These are phyloP conservation scores for Chlorodrepanis virens DNA, from an alignment of 2,113 vertebrate genomes.

Conservation along the genomic window DNA sequence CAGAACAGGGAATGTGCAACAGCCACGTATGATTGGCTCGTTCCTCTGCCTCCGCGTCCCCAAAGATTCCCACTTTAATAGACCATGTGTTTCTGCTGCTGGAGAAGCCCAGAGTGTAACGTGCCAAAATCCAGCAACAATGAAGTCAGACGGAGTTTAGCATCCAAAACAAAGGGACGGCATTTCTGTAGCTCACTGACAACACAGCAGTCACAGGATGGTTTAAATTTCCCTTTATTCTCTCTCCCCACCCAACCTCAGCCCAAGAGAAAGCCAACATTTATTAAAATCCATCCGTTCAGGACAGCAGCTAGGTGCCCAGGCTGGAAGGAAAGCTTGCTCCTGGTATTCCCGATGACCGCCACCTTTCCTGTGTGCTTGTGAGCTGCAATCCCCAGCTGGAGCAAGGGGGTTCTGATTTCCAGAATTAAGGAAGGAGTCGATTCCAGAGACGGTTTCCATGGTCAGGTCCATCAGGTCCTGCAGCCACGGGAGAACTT, in stretches of 20 bases:
- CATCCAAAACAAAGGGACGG: conserved; percentile 28
- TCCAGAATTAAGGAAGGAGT: conserved; percentile 21
- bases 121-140: conserved; percentile 46
- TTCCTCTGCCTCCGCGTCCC: conserved; percentile 37
- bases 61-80: conserved; percentile 23
- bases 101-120: conserved; percentile 25
- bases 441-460: background rate
- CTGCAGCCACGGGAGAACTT: conserved; percentile 28
- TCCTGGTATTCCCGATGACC: background rate
- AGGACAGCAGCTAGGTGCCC: background rate
- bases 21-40: conserved; percentile 11
- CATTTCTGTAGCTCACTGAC: conserved; percentile 7
- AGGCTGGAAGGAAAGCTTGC: conserved; percentile 16
- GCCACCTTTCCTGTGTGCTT: background rate
- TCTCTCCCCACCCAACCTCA: conserved; percentile 39
- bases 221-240: conserved; percentile 24
- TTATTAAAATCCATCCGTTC: background rate
- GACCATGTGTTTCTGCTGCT: conserved; percentile 50
- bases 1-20: background rate
- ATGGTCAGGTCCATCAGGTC: conserved; percentile 18
- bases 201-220: background rate
- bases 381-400: background rate
- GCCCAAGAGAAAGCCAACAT: conserved; percentile 35
- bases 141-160: conserved; percentile 25
- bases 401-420: background rate